These are phyloP conservation scores for Drosophila subpulchrella DNA, from an alignment of 1,140 invertebrate species.

Conservation along the genomic window DNA sequence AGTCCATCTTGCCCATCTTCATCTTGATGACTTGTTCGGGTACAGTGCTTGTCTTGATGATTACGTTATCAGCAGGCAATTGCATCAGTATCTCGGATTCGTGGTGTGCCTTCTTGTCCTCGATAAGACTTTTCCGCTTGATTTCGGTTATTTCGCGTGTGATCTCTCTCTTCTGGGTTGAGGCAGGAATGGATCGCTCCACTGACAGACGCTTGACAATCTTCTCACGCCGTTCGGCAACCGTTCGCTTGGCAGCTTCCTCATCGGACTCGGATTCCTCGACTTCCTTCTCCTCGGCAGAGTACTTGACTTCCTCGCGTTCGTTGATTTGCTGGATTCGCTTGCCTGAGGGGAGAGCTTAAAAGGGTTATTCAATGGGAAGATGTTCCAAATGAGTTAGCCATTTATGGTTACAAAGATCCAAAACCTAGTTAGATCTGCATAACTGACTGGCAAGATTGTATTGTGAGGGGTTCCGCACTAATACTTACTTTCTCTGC, in stretches of 20 bases:
- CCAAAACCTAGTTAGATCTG: neutral
- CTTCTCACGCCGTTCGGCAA: conserved; percentile 89
- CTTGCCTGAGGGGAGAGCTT: conserved; percentile 62
- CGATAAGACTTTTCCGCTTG: conserved; percentile 87
- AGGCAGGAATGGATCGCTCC: conserved; percentile 88
- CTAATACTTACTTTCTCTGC: conserved; percentile 81
- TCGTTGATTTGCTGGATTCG: conserved; percentile 85
- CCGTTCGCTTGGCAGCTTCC: conserved; percentile 88
- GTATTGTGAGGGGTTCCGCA: neutral
- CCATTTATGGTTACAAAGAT: neutral
- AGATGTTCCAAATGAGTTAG: neutral
- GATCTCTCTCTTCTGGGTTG: conserved; percentile 88
- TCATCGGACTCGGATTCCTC: conserved; percentile 86
- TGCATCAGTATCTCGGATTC: conserved; percentile 85
- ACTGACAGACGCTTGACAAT: conserved; percentile 89
- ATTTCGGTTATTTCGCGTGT: conserved; percentile 89
- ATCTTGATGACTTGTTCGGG: conserved; percentile 84
- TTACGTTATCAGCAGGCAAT: conserved; percentile 82
- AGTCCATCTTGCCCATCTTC: conserved; percentile 83
- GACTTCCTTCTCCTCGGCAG: conserved; percentile 89
- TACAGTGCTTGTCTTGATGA: conserved; percentile 77
- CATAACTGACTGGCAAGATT: neutral
- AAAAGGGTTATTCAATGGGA: conserved; percentile 13
- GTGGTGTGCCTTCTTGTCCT: conserved; percentile 86
- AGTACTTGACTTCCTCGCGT: conserved; percentile 89